Conservation (phyloP, 2,113 vertebrate genomes). For the Sorex fumeus region DNA sequence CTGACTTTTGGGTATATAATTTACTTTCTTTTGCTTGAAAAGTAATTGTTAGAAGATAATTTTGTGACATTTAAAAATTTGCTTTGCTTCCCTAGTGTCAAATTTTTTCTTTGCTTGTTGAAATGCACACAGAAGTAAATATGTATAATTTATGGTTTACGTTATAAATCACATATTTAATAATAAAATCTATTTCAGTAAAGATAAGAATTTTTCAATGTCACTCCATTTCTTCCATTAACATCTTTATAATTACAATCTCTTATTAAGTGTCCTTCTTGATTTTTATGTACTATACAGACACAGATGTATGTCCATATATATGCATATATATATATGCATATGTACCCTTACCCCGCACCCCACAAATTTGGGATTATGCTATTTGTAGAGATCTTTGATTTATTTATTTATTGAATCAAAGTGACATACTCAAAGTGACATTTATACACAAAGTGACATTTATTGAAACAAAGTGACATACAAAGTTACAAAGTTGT, state of each 20-base stretch:
- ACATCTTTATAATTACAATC: not conserved
- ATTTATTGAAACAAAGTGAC: no score
- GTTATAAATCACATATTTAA: not conserved
- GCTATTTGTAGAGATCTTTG: not conserved
- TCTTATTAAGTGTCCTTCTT: not conserved
- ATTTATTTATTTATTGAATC: no score
- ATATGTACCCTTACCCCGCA: not conserved
- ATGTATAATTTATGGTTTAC: no score
- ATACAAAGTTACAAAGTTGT: no score
- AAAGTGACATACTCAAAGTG: no score
- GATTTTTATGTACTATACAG: not conserved
- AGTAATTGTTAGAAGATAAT: not conserved
- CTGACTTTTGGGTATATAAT: not conserved
- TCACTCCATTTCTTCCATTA: not conserved
- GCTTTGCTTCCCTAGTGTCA: not conserved
- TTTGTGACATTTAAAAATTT: constrained; percentile 28
- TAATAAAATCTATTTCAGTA: not conserved
- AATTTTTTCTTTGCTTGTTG: constrained; percentile 5
- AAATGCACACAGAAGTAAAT: no score
- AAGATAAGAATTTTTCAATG: not conserved
- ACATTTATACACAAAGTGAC: no score
- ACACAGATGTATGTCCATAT: no score
- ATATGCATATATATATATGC: rapidly evolving
- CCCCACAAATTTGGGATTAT: not conserved
- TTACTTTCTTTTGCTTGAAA: not conserved